Percentiles rank a stretch among this genome's conserved stretches.
Evolutionary conservation across 2,888 invertebrate species (phyloP).

Genomic region (Protonemura montana): DNA sequence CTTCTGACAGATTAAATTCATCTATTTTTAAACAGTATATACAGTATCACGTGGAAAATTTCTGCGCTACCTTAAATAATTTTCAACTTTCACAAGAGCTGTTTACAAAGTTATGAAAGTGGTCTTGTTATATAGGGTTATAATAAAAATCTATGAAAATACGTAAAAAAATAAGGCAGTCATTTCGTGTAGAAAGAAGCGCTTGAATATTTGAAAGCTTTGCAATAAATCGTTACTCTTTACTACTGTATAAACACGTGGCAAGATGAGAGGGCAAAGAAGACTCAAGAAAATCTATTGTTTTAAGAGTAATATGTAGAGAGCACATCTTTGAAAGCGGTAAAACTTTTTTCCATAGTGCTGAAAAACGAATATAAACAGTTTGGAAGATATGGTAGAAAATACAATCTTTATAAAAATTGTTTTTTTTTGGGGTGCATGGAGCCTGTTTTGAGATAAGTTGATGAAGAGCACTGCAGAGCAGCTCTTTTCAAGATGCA

Average conservation of each 20-base stretch:
- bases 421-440: neutral
- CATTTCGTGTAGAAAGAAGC: neutral
- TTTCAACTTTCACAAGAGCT: conserved; percentile 23
- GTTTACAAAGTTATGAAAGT: conserved; percentile 35
- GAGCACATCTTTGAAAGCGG: too few species aligned
- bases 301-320: neutral
- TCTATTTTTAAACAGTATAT: conserved; percentile 33
- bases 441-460: neutral
- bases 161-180: neutral
- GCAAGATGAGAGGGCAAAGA: neutral
- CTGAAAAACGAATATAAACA: neutral
- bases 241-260: neutral
- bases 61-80: conserved; percentile 17
- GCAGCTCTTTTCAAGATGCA: too few species aligned
- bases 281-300: neutral
- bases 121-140: conserved; percentile 26
- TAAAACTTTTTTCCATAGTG: neutral
- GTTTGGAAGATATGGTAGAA: neutral
- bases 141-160: conserved; percentile 23
- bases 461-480: too few species aligned
- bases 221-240: conserved; percentile 22
- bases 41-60: neutral
- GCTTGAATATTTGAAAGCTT: conserved; percentile 29
- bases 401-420: neutral
- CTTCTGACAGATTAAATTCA: conserved; percentile 18